These are phyloP conservation scores for Galago senegalensis DNA, from an alignment of 2,797 vertebrate genomes.

Conservation along the genomic window DNA sequence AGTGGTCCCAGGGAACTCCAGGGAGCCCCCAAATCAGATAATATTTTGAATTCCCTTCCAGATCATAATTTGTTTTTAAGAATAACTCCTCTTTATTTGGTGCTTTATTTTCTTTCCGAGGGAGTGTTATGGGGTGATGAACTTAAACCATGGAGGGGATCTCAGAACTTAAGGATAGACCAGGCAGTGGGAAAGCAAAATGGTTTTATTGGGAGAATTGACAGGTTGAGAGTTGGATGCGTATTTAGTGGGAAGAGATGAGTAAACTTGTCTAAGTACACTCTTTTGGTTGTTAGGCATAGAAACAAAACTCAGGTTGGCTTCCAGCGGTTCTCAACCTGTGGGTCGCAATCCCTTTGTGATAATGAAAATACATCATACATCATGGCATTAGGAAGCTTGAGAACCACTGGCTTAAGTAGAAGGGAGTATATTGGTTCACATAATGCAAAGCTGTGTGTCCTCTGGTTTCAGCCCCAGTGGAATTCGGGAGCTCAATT, in stretches of 20 bases:
- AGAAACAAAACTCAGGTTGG: background rate
- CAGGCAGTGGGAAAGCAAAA: too few relatives aligned
- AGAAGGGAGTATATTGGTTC: background rate
- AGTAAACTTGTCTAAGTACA: background rate
- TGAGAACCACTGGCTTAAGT: background rate
- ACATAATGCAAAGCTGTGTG: background rate
- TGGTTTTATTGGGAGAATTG: background rate
- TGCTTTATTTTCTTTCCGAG: background rate
- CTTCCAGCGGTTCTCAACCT: too few relatives aligned
- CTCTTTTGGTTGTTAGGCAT: background rate
- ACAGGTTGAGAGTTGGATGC: background rate
- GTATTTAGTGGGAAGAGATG: background rate
- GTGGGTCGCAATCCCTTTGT: too few relatives aligned
- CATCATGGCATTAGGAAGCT: too few relatives aligned
- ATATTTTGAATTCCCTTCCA: background rate
- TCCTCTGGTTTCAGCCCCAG: background rate
- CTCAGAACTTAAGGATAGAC: background rate
- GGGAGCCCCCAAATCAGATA: background rate
- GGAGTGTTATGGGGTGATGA: background rate
- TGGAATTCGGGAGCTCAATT: background rate
- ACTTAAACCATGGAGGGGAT: background rate
- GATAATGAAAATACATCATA: too few relatives aligned
- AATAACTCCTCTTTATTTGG: background rate
- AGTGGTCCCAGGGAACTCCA: background rate
- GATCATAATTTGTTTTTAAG: background rate